A percentile compares a stretch with the other conserved stretches of the same genome.
Conservation (phyloP, 2,113 vertebrate species). For the Phalacrocorax aristotelis region DNA sequence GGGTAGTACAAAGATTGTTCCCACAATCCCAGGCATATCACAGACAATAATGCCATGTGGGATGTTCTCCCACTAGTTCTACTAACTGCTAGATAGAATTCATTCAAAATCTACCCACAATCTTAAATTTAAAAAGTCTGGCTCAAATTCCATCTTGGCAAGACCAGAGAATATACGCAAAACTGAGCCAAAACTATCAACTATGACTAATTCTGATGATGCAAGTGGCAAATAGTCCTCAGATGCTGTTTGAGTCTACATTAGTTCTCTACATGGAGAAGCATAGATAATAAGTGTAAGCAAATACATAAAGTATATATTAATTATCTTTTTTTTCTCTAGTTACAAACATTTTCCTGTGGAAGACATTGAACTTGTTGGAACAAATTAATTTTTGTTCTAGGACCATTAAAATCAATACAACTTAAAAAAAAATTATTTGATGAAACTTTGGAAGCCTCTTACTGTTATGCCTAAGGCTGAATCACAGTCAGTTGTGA, state of each 20-base stretch:
- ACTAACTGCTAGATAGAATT: background rate
- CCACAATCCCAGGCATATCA: background rate
- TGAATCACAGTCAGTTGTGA: background rate
- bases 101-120: background rate
- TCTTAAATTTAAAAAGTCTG: background rate
- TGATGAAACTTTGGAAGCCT: background rate
- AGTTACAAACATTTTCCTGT: background rate
- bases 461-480: background rate
- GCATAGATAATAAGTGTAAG: background rate
- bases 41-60: background rate
- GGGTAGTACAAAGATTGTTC: background rate
- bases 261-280: background rate
- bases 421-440: background rate
- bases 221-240: background rate
- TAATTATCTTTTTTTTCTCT: background rate
- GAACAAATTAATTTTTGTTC: background rate
- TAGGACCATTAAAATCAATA: background rate
- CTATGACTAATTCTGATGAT: background rate
- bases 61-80: background rate
- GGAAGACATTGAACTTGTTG: background rate
- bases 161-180: background rate
- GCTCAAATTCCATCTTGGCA: background rate
- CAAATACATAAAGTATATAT: background rate
- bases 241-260: background rate
- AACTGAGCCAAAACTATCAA: background rate